Conservation (phyloP, 2,113 vertebrate genomes). For the Platanista minor region DNA sequence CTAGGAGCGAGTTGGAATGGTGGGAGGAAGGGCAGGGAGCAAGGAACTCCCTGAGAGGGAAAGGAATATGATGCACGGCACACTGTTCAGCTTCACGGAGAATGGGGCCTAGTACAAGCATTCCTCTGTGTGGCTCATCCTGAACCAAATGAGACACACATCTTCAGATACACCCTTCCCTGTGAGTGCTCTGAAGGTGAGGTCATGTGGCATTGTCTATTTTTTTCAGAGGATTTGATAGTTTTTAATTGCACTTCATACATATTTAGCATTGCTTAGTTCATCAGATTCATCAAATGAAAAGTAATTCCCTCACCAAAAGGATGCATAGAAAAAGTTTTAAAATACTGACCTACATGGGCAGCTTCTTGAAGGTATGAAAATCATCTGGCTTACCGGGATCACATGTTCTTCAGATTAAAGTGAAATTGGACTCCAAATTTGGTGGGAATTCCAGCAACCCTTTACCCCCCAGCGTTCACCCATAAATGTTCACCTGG, state of each 20-base stretch:
- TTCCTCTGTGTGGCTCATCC: not conserved
- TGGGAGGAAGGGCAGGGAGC: not conserved
- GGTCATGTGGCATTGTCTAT: not conserved
- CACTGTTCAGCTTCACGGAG: not conserved
- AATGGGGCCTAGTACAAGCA: not conserved
- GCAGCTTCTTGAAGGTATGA: not conserved
- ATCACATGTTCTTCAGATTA: not conserved
- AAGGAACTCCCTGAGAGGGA: not conserved
- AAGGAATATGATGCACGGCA: fast-evolving
- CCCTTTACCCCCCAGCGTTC: not conserved
- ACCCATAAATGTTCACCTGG: not conserved
- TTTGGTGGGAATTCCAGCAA: not conserved
- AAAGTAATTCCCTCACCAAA: not conserved
- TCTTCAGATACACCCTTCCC: not conserved
- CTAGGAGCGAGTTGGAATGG: not conserved
- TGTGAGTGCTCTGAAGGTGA: not conserved
- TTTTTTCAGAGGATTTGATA: not conserved
- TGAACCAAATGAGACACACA: not conserved
- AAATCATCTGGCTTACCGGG: not conserved
- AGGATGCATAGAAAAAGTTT: not conserved
- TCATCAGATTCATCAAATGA: not conserved
- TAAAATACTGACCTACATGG: not conserved
- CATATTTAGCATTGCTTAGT: not conserved
- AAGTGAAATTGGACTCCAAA: not conserved
- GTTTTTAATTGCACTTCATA: not conserved